Conservation (phyloP, 2,113 vertebrate species). For the Notechis scutatus region DNA sequence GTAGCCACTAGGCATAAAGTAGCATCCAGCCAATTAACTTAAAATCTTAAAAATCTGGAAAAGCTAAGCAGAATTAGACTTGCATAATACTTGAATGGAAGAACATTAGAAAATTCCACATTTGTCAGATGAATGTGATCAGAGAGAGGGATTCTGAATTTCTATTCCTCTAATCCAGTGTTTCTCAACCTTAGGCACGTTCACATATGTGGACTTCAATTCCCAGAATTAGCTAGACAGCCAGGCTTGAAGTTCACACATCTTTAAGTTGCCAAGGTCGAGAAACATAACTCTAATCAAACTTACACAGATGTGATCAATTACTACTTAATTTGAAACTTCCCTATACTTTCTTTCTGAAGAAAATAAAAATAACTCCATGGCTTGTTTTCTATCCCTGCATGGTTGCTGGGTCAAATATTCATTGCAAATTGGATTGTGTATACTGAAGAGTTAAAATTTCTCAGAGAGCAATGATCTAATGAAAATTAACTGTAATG, state of each 20-base stretch:
- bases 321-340: not conserved
- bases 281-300: not conserved
- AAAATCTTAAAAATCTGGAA: not conserved
- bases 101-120: not conserved
- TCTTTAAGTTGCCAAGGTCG: not conserved
- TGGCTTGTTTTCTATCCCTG: not conserved
- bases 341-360: not conserved
- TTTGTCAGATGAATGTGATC: not conserved
- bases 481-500: not conserved
- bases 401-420: not conserved
- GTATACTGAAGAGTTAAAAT: not conserved
- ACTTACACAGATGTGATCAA: not conserved
- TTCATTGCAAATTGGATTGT: not conserved
- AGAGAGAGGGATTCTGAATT: not conserved
- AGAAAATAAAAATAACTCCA: not conserved
- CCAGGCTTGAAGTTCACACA: not conserved
- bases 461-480: not conserved
- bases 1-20: not conserved
- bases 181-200: not conserved
- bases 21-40: not conserved
- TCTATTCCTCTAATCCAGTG: not conserved
- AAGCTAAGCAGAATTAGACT: not conserved
- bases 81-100: not conserved
- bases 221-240: not conserved
- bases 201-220: not conserved